phyloP scores from a whole-genome alignment of 2,888 invertebrate species.

The Ramazzottius varieornatus region DNA sequence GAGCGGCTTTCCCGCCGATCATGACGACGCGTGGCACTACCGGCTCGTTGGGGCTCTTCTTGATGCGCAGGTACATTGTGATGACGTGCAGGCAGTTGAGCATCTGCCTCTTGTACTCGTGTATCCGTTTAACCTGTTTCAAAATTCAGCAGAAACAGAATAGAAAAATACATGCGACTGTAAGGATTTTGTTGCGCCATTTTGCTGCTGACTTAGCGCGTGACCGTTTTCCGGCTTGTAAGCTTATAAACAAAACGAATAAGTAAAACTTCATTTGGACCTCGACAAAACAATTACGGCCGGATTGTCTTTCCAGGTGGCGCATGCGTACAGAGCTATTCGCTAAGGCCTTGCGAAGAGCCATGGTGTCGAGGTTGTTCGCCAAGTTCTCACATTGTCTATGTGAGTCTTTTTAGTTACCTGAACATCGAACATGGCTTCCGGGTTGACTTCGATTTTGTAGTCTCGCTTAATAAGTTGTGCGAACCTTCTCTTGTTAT shows the following conservation, averaged over 20 bases:
- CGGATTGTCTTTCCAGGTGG: too few species aligned
- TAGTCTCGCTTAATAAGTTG: constrained; percentile 62
- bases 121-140: constrained; percentile 95
- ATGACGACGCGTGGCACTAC: constrained; percentile 64
- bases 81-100: constrained; percentile 86
- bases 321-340: too few species aligned
- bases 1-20: constrained; percentile 41
- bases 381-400: not conserved
- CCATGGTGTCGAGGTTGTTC: not conserved
- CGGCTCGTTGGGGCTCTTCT: constrained; percentile 52
- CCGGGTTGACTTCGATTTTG: constrained; percentile 59
- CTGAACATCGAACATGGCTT: constrained; percentile 80
- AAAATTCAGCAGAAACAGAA: too few species aligned
- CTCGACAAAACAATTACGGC: too few species aligned
- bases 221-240: too few species aligned
- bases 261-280: too few species aligned
- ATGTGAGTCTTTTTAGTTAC: constrained; percentile 9
- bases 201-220: too few species aligned
- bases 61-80: constrained; percentile 84
- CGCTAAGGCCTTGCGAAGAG: too few species aligned
- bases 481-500: constrained; percentile 38
- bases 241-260: too few species aligned
- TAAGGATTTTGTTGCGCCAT: too few species aligned
- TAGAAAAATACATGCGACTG: not conserved
- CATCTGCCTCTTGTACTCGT: constrained; percentile 95